Evolutionary conservation across 2,888 invertebrate species (phyloP), one percentile per base, ranked within the genome.

Genomic region (Drosophila subsilvestris): DNA sequence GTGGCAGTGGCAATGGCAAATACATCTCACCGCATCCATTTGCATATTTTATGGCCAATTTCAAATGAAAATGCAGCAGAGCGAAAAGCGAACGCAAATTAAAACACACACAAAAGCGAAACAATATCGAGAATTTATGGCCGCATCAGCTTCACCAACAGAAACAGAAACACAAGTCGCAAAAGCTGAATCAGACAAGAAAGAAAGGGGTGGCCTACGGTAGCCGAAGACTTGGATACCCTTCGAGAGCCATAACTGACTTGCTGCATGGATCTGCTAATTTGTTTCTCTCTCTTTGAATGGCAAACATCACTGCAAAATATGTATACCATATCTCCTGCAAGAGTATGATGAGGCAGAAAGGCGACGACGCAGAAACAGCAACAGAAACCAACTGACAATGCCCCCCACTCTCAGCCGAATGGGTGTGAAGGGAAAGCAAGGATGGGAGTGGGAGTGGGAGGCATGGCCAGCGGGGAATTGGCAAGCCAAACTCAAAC

Each of bases 1-100:
- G 50, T 56, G 54, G 18, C 47, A 53, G 25, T 32, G 9, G n/a
- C 22, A 5, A 5, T 20, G 20, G 20, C 20, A 47, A 76, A 57
- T 17, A 50, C n/a, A 71, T 48, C 48, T 49, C 47, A 63, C 45
- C 47, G 56, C 37, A 45, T 43, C 55, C 75, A 83, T 83, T 86
- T 86, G 66, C 78, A 75, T 84, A 74, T 81, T 84, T 84, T 72
- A 80, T 80, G 68, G 70, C 51, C 74, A 81, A 76, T 76, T 84
- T 71, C 51, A 69, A 84, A 76, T 79, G 69, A 66, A 63, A 84
- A 60, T 60, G 78, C 84, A 81, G 69, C 74, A 74, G 76, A 72
- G 72, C 78, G 67, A 73, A 57, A 75, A 67, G 43, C 60, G 67
- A 65, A 67, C 67, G 48, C 53, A 77, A 86, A 80, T 81, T 67